These are phyloP conservation scores for Synergus itoensis DNA, from an alignment of 2,888 invertebrate species.

Conservation along the genomic window DNA sequence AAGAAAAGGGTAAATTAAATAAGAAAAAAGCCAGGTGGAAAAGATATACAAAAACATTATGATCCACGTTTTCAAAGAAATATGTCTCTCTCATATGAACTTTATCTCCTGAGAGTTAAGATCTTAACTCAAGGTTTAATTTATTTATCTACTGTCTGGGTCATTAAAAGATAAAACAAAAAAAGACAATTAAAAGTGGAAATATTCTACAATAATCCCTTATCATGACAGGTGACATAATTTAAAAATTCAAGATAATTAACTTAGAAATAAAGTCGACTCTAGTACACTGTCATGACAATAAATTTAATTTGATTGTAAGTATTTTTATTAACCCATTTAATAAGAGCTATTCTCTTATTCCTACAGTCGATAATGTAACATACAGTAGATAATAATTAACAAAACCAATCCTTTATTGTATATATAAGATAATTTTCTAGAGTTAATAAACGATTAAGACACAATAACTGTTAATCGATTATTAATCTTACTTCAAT, in stretches of 20 bases:
- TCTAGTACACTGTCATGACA: too few species aligned
- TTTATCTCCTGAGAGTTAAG: constrained; percentile 12
- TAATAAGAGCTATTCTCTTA: not conserved
- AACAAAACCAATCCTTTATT: too few species aligned
- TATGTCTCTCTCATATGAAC: not conserved
- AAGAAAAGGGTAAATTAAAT: not conserved
- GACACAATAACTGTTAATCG: too few species aligned
- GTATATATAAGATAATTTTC: too few species aligned
- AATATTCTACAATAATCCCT: not conserved
- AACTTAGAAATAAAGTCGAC: too few species aligned
- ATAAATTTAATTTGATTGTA: too few species aligned
- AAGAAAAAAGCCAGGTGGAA: not conserved
- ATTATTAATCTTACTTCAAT: too few species aligned
- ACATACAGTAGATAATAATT: too few species aligned
- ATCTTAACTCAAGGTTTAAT: not conserved
- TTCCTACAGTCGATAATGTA: too few species aligned
- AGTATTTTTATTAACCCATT: too few species aligned
- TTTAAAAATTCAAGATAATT: not conserved
- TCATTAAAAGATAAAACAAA: not conserved
- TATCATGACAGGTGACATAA: not conserved
- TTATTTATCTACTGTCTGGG: not conserved
- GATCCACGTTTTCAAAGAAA: not conserved
- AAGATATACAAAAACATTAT: not conserved
- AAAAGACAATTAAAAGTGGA: not conserved
- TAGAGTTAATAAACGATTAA: too few species aligned